phyloP scores from a whole-genome alignment of 2,888 invertebrate genomes.

The Andrena chrysosceles region DNA sequence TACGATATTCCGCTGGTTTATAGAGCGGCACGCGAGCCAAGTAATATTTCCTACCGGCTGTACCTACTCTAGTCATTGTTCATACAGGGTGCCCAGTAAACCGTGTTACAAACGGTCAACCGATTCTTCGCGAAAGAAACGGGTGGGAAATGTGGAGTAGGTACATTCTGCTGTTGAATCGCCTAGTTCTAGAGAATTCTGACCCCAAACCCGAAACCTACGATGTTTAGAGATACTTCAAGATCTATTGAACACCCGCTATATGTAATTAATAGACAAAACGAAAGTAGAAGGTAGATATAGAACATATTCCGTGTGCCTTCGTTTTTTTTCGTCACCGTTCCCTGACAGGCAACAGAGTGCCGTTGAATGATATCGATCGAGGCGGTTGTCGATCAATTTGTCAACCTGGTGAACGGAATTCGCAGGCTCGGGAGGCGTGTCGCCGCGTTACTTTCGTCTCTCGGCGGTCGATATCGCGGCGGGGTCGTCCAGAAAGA shows the following conservation, averaged over 20 bases:
- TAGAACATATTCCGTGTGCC: background rate
- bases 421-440: background rate
- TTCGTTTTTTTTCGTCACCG: background rate
- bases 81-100: constrained; percentile 9
- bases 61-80: constrained; percentile 42
- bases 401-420: background rate
- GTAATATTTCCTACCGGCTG: constrained; percentile 38
- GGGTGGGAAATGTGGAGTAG: too few species aligned
- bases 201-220: too few species aligned
- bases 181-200: too few species aligned
- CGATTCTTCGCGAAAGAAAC: background rate
- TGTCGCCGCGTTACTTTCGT: constrained; percentile 8
- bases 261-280: too few species aligned
- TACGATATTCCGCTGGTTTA: constrained; percentile 59
- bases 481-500: background rate
- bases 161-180: too few species aligned
- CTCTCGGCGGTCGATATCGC: background rate
- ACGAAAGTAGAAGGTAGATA: too few species aligned
- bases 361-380: constrained; percentile 18
- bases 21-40: constrained; percentile 36
- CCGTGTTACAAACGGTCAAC: background rate
- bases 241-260: too few species aligned
- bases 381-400: constrained; percentile 8
- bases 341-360: background rate
- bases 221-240: too few species aligned